Conservation (phyloP, 2,797 vertebrate genomes). For the Tamandua tetradactyla region DNA sequence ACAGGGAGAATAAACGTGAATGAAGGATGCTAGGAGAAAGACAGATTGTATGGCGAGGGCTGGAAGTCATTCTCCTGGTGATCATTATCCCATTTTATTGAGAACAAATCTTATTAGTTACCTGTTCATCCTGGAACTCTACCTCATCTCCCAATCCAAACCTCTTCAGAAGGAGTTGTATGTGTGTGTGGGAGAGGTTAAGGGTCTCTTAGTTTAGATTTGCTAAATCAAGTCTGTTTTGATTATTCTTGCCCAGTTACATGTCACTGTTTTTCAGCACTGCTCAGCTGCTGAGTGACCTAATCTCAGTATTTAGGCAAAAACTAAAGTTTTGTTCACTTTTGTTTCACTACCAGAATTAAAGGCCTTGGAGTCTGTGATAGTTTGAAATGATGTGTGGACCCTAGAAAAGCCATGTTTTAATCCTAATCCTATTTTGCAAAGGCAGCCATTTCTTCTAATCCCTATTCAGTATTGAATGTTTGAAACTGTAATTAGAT, state of each 20-base stretch:
- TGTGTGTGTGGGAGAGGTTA: neutral
- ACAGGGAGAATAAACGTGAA: no score
- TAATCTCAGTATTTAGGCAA: neutral
- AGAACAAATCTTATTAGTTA: neutral
- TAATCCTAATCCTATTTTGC: no score
- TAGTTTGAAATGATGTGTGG: no score
- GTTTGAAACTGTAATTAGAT: no score
- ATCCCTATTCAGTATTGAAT: no score
- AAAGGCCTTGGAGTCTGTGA: neutral
- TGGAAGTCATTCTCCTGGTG: rapidly evolving
- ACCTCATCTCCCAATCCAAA: no score
- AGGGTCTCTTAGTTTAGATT: neutral
- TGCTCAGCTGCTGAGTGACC: neutral
- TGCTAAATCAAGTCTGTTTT: neutral
- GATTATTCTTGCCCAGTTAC: no score
- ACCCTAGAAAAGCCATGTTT: no score
- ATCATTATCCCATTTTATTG: neutral
- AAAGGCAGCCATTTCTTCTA: no score
- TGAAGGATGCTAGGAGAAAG: neutral
- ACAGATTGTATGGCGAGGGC: no score
- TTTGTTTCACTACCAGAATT: neutral
- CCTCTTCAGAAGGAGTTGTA: no score
- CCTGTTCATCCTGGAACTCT: neutral
- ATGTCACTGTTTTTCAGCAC: neutral
- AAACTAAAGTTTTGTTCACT: neutral